Conservation (phyloP, 2,797 vertebrate species). For the Tangara arthus region DNA sequence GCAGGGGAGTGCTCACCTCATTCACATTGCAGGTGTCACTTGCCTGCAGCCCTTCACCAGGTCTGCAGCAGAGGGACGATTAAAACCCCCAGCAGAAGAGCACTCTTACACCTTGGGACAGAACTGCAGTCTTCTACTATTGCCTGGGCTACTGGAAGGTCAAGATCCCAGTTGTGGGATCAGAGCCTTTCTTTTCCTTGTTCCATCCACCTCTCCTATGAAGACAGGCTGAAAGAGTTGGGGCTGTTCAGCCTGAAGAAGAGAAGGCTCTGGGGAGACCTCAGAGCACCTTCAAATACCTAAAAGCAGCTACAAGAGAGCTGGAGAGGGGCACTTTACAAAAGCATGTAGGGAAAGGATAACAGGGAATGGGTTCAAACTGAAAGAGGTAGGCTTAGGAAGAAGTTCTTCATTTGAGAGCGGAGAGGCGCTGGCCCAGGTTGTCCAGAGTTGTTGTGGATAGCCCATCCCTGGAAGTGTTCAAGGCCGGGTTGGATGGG, state of each 20-base stretch:
- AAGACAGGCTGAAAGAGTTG: background rate
- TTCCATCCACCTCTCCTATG: background rate
- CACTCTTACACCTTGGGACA: background rate
- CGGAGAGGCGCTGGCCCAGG: background rate
- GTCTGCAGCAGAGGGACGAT: background rate
- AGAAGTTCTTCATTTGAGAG: background rate
- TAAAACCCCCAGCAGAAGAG: background rate
- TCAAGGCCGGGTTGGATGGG: background rate
- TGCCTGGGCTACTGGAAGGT: background rate
- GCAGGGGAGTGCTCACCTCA: background rate
- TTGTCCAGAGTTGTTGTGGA: background rate
- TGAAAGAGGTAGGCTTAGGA: background rate
- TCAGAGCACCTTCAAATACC: background rate
- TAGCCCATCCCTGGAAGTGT: background rate
- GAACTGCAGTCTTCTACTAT: rapidly evolving
- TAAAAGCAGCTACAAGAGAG: background rate
- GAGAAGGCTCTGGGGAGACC: background rate
- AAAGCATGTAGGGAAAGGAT: background rate
- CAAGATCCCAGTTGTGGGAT: background rate
- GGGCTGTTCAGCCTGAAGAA: background rate
- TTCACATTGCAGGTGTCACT: background rate
- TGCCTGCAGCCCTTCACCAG: background rate
- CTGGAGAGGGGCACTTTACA: background rate
- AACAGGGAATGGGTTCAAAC: background rate
- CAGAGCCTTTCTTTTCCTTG: background rate